Conservation (phyloP, 2,797 vertebrate genomes). For the Mormyrus proboscirostris region DNA sequence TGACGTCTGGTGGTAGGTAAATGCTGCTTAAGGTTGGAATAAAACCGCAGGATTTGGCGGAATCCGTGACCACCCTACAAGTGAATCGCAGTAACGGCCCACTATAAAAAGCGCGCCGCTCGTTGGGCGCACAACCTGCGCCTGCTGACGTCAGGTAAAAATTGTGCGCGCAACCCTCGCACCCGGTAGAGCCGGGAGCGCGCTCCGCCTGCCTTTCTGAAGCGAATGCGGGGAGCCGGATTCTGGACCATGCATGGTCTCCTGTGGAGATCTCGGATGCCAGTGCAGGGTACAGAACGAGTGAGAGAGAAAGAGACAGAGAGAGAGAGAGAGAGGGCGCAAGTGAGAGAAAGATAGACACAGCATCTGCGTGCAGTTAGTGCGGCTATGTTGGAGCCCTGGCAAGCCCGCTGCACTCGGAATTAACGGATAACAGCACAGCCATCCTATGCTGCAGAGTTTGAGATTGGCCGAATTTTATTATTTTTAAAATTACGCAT, state of each 20-base stretch:
- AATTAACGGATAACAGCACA: slow-evolving; percentile 33
- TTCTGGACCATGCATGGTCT: slow-evolving; percentile 59
- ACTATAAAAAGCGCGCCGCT: slow-evolving; percentile 12
- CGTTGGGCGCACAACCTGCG: slow-evolving; percentile 39
- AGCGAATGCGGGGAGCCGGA: slow-evolving; percentile 64
- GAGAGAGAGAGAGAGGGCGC: slow-evolving; percentile 35
- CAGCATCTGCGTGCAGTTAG: slow-evolving; percentile 26
- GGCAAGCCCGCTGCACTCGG: slow-evolving; percentile 50
- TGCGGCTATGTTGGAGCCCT: slow-evolving; percentile 34
- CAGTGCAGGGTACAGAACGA: slow-evolving; percentile 46
- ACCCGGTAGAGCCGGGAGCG: slow-evolving; percentile 55
- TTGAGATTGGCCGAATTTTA: slow-evolving; percentile 45
- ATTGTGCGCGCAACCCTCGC: slow-evolving; percentile 56
- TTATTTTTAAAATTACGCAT: slow-evolving; percentile 32
- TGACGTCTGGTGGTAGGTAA: background rate
- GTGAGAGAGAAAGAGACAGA: slow-evolving; percentile 34
- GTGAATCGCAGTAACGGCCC: background rate
- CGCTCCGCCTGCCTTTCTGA: slow-evolving; percentile 55
- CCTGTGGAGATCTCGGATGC: slow-evolving; percentile 58
- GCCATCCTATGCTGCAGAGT: slow-evolving; percentile 38
- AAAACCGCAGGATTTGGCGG: background rate
- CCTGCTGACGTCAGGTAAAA: slow-evolving; percentile 59
- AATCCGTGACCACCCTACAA: background rate
- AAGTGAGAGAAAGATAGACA: slow-evolving; percentile 28
- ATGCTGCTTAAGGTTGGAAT: background rate